These are phyloP conservation scores for Oxystoma pomonae DNA, from an alignment of 2,888 invertebrate genomes.

Conservation along the genomic window DNA sequence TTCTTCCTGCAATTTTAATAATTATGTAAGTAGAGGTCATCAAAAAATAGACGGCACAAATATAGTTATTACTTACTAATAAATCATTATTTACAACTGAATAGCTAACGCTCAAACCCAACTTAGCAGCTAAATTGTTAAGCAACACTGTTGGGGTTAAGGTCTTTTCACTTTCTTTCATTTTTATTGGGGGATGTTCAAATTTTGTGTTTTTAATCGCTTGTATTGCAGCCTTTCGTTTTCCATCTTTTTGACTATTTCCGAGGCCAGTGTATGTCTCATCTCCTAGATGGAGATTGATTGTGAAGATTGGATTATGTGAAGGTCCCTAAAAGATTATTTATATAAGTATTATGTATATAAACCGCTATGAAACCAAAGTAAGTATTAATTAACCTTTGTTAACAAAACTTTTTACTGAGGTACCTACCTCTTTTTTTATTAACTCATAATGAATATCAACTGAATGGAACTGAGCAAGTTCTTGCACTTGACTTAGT, in stretches of 20 bases:
- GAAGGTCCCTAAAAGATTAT: slow-evolving; percentile 36
- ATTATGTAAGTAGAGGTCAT: too few relatives aligned
- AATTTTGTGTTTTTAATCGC: slow-evolving; percentile 38
- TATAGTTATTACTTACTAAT: slow-evolving; percentile 21
- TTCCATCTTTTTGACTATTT: slow-evolving; percentile 38
- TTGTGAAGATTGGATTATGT: slow-evolving; percentile 36
- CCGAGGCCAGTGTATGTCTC: slow-evolving; percentile 36
- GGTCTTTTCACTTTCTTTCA: slow-evolving; percentile 22
- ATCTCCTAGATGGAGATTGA: slow-evolving; percentile 36
- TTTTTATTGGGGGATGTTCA: slow-evolving; percentile 32
- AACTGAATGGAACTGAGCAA: slow-evolving; percentile 34
- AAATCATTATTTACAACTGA: slow-evolving; percentile 24
- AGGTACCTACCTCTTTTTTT: slow-evolving; percentile 30
- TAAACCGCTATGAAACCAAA: too few relatives aligned
- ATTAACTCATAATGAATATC: slow-evolving; percentile 30
- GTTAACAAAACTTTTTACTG: neutral
- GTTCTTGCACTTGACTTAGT: slow-evolving; percentile 30
- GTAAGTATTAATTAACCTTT: too few relatives aligned
- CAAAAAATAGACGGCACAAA: too few relatives aligned
- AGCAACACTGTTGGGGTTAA: slow-evolving; percentile 39
- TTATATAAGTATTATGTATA: too few relatives aligned
- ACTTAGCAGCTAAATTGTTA: slow-evolving; percentile 39
- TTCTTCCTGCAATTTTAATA: slow-evolving; percentile 7
- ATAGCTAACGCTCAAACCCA: slow-evolving; percentile 38
- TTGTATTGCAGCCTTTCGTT: slow-evolving; percentile 33